phyloP scores from a whole-genome alignment of 2,113 vertebrate species.

The Collichthys lucidus region DNA sequence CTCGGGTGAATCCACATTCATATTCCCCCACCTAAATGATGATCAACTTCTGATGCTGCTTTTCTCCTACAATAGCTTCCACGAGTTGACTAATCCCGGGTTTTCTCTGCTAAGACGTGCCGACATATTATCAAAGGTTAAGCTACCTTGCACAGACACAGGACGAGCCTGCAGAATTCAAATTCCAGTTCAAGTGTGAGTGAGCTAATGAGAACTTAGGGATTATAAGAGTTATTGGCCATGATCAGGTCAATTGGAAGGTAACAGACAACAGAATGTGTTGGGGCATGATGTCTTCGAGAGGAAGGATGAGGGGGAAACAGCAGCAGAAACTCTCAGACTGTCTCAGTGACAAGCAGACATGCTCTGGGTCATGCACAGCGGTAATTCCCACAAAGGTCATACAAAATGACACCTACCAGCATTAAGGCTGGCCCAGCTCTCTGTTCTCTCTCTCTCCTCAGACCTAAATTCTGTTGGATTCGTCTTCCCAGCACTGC shows the following conservation, averaged over 20 bases:
- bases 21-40: slow-evolving; percentile 48
- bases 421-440: slow-evolving; percentile 50
- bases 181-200: slow-evolving; percentile 42
- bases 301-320: background rate
- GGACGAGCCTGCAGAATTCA: slow-evolving; percentile 53
- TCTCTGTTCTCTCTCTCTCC: slow-evolving; percentile 37
- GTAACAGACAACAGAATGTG: slow-evolving; percentile 21
- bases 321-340: slow-evolving; percentile 12
- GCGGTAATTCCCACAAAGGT: slow-evolving; percentile 72
- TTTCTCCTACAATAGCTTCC: slow-evolving; percentile 67
- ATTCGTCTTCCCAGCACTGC: slow-evolving; percentile 49
- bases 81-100: slow-evolving; percentile 64
- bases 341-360: slow-evolving; percentile 55
- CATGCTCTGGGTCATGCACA: slow-evolving; percentile 56
- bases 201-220: slow-evolving; percentile 54
- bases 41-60: slow-evolving; percentile 60
- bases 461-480: slow-evolving; percentile 68
- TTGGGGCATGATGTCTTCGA: background rate
- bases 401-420: slow-evolving; percentile 61
- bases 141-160: slow-evolving; percentile 54
- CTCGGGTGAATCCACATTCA: slow-evolving; percentile 48
- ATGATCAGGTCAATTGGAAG: slow-evolving; percentile 44
- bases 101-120: slow-evolving; percentile 58
- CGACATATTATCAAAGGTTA: slow-evolving; percentile 67
- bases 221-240: slow-evolving; percentile 59